Evolutionary conservation across 2,888 invertebrate genomes (phyloP), one percentile per base, ranked within the genome.

Genomic region (Onthophagus sagittarius): DNA sequence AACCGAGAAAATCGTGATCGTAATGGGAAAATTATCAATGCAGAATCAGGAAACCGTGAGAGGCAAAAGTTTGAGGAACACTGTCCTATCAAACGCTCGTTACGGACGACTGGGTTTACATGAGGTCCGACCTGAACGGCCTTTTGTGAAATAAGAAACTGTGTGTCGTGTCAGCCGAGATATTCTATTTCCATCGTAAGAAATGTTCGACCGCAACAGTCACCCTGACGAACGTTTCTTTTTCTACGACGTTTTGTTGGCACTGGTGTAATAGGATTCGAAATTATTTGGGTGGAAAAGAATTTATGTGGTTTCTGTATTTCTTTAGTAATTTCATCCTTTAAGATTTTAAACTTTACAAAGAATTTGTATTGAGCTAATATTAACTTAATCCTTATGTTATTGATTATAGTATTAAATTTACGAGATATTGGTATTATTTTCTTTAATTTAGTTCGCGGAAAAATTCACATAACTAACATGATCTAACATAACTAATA

Each of bases 31-130:
- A 53, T 53, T 53, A 53, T 53, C 39, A 53, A 53, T 53, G 39
- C 39, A 53, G 39, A 53, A 53, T 53, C 39, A 53, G 11, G 11
- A 53, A 11, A 53, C 39, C 39, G 39, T 53, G 39, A 53, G 39
- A 53, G 11, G 39, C 39, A 53, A 53, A 53, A 53, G 67, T 23
- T 7, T 6, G 67, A 67, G 7, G 67, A 64, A 67, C 31, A 32
- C 67, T 31, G 31, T 67, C 67, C 67, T 67, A 67, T 67, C 67
- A 67, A 67, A 67, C 32, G 67, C 23, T 67, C 67, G 67, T 67
- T 67, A 67, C 67, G 9, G 31, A 32, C 67, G 67, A 67, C 67
- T 67, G 31, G 67, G 67, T 67, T 67, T 53, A 53, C 39, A 53
- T 53, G 39, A 15, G n/a, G 67, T 23, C 23, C 67, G 15, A 32